Percentiles rank a stretch among this genome's conserved stretches.
These are phyloP conservation scores for Zelleria hepariella DNA, from an alignment of 2,888 invertebrate genomes.

Conservation along the genomic window DNA sequence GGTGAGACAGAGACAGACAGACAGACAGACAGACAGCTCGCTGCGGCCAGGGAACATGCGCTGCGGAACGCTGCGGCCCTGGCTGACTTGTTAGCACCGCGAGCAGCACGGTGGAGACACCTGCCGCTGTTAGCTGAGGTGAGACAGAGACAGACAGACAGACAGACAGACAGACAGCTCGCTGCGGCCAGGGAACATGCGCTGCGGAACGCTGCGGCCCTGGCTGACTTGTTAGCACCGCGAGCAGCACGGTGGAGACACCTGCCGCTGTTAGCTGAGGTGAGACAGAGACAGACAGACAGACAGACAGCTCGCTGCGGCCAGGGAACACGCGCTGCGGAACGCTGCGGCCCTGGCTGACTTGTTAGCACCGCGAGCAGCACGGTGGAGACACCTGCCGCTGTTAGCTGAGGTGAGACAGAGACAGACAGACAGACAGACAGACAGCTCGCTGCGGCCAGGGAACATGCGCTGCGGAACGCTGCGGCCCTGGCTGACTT, in stretches of 20 bases:
- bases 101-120: slow-evolving; percentile 88
- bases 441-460: too few relatives aligned
- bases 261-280: slow-evolving; percentile 63
- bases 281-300: too few relatives aligned
- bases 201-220: slow-evolving; percentile 85
- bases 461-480: slow-evolving; percentile 87
- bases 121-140: slow-evolving; percentile 83
- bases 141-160: too few relatives aligned
- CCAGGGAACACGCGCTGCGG: slow-evolving; percentile 85
- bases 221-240: slow-evolving; percentile 88
- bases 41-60: slow-evolving; percentile 84
- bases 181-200: slow-evolving; percentile 83
- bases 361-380: slow-evolving; percentile 87
- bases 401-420: too few relatives aligned
- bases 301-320: too few relatives aligned
- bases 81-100: slow-evolving; percentile 90
- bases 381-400: slow-evolving; percentile 90
- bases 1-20: slow-evolving; percentile 46
- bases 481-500: slow-evolving; percentile 93
- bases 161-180: too few relatives aligned
- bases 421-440: too few relatives aligned
- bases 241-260: slow-evolving; percentile 85
- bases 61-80: slow-evolving; percentile 91
- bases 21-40: too few relatives aligned
- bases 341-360: slow-evolving; percentile 93